Evolutionary conservation across 2,888 invertebrate species (phyloP).

Genomic region (Latrodectus hesperus): DNA sequence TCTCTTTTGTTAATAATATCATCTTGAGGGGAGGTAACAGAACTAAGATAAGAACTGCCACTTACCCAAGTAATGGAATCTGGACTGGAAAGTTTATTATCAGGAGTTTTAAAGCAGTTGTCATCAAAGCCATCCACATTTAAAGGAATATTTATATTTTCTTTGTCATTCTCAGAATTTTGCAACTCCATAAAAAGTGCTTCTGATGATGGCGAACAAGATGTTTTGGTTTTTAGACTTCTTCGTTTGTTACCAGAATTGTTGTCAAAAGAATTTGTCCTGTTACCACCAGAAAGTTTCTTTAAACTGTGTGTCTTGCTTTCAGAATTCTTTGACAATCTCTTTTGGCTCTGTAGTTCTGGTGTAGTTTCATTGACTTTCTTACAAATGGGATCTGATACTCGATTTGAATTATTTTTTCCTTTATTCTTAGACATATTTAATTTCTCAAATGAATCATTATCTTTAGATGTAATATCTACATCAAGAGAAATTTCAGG

Average conservation of each 20-base stretch:
- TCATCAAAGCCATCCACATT: conserved; percentile 8
- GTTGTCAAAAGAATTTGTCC: conserved; percentile 14
- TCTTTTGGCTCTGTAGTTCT: not conserved
- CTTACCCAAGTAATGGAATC: conserved; percentile 47
- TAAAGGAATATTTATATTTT: not conserved
- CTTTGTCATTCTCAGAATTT: not conserved
- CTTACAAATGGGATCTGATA: not conserved
- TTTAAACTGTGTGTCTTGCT: conserved; percentile 24
- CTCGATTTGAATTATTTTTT: not conserved
- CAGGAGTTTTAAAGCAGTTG: conserved; percentile 38
- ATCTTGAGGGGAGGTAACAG: conserved; percentile 10
- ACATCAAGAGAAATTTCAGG: not conserved
- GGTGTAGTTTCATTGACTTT: not conserved
- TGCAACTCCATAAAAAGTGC: not conserved
- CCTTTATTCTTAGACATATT: not conserved
- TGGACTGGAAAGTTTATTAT: not conserved
- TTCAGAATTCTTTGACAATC: conserved; percentile 6
- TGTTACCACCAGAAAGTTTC: conserved; percentile 19
- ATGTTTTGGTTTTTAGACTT: conserved; percentile 10
- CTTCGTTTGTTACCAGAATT: conserved; percentile 11
- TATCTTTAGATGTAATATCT: not conserved
- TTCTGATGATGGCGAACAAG: not conserved
- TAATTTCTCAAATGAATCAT: not conserved
- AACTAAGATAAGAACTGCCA: conserved; percentile 33
- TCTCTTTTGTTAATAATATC: conserved; percentile 38